These are phyloP conservation scores for Aphis craccivora DNA, from an alignment of 1,140 invertebrate genomes.

Conservation along the genomic window DNA sequence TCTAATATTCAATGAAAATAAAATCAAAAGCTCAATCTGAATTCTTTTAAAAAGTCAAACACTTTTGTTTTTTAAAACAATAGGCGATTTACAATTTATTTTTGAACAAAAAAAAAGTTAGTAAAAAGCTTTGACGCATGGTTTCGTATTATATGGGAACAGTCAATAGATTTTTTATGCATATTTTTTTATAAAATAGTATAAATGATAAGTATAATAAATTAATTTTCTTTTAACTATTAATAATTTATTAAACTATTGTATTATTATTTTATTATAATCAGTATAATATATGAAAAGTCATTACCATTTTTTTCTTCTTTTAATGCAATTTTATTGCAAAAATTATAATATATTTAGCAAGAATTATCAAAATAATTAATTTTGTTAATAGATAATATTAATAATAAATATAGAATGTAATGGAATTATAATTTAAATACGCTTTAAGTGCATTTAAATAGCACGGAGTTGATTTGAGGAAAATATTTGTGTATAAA, in stretches of 20 bases:
- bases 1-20: neutral
- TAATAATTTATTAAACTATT: neutral
- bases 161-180: neutral
- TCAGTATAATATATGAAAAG: neutral
- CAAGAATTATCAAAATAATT: conserved; percentile 5
- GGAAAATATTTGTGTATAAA: neutral
- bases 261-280: neutral
- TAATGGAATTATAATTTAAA: neutral
- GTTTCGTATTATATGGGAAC: neutral
- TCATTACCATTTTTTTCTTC: neutral
- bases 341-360: neutral
- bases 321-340: neutral
- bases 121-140: neutral
- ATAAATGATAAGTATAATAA: neutral
- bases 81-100: neutral
- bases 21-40: neutral
- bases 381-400: neutral
- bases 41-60: neutral
- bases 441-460: neutral
- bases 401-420: neutral
- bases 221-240: neutral
- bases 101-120: neutral
- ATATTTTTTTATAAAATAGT: neutral
- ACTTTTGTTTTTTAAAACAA: neutral
- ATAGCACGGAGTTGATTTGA: no score